These are phyloP conservation scores for Eufriesea mexicana DNA, from an alignment of 1,140 invertebrate genomes.

Conservation along the genomic window DNA sequence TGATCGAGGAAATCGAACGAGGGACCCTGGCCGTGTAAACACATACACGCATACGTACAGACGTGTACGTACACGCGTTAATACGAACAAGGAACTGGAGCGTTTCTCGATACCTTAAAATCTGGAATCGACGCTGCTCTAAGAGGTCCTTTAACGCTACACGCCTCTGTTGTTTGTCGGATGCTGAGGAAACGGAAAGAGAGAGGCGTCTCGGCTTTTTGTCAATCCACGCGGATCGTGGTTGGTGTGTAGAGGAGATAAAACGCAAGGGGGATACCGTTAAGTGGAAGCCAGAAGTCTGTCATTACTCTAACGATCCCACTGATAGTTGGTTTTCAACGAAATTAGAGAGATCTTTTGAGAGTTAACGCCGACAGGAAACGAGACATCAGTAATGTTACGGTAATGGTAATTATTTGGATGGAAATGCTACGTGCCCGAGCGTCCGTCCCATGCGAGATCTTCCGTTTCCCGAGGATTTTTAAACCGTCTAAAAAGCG, in stretches of 20 bases:
- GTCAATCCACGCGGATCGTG: background rate
- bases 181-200: too few relatives aligned
- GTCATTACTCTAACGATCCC: conserved; percentile 9
- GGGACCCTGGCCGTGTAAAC: background rate
- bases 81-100: too few relatives aligned
- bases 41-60: too few relatives aligned
- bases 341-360: background rate
- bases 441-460: background rate
- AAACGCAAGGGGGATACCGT: background rate
- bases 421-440: background rate
- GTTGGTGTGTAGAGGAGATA: background rate
- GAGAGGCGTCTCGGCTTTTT: background rate
- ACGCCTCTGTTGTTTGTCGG: background rate
- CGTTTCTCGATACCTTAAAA: background rate
- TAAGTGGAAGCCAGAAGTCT: background rate
- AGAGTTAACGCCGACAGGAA: background rate
- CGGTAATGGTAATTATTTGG: background rate
- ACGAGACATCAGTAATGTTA: conserved; percentile 9
- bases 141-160: background rate
- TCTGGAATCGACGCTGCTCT: background rate
- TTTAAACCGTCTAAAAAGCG: background rate
- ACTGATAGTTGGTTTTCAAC: background rate
- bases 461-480: background rate
- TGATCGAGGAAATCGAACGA: conserved; percentile 41
- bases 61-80: too few relatives aligned